Evolutionary conservation across 2,113 vertebrate species (phyloP).

Genomic region (Ciconia maguari): DNA sequence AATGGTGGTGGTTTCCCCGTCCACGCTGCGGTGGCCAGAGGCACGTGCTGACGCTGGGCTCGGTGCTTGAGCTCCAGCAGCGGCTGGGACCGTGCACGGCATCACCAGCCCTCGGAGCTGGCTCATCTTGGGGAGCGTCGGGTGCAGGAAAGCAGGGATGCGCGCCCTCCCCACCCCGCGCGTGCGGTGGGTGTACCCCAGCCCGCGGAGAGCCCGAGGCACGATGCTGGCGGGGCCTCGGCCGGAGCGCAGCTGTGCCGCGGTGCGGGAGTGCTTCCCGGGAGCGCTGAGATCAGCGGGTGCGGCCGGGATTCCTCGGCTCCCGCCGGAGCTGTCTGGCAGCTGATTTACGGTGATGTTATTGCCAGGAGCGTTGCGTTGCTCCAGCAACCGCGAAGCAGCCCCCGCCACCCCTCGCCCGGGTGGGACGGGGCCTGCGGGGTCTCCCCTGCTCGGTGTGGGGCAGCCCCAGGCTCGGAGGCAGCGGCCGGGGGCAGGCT

Average conservation of each 20-base stretch:
- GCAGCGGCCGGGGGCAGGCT: background rate
- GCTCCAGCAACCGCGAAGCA: background rate
- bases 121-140: fast-evolving
- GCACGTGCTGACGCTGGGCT: fast-evolving
- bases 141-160: background rate
- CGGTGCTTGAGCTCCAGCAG: background rate
- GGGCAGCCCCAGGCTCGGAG: background rate
- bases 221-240: background rate
- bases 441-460: background rate
- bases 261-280: background rate
- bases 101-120: fast-evolving
- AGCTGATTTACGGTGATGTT: slow-evolving; percentile 11
- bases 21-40: fast-evolving
- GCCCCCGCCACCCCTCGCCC: background rate
- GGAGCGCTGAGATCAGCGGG: slow-evolving; percentile 34
- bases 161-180: fast-evolving
- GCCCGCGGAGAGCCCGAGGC: fast-evolving
- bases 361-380: background rate
- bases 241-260: background rate
- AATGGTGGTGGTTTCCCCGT: background rate
- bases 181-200: fast-evolving
- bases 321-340: background rate
- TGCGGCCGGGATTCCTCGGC: slow-evolving; percentile 32
- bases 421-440: background rate
- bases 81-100: fast-evolving